Evolutionary conservation across 2,888 invertebrate genomes (phyloP), one percentile per base, ranked within the genome.

Genomic region (Rhagonycha fulva): DNA sequence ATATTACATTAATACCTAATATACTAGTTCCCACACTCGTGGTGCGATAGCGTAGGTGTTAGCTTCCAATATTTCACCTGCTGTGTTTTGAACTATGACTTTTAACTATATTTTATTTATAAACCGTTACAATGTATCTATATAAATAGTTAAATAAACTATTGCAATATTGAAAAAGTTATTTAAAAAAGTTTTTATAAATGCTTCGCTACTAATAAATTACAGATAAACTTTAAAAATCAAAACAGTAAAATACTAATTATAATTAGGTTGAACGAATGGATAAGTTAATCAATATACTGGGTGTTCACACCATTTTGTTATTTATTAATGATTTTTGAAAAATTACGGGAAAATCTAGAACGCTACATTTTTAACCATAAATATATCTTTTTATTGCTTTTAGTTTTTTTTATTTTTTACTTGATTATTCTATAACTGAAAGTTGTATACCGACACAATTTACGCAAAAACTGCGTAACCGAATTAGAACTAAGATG

Each of bases 41-140:
- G 72, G 75, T 77, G 77, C 70, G 72, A 75, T 75, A 62, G 77
- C 72, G 77, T 77, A 75, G 77, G 77, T 75, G 77, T 77, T 70
- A 71, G 75, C 77, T 75, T 77, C 75, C 77, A 77, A 77, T 77
- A 74, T 72, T 68, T 66, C 72, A 77, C 77, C 77, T 72, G 77
- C 77, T 77, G 77, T 30, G 77, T 75, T 77, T 77, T 77, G 77
- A 77, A 77, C 77, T 77, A 75, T 77, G 77, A 77, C 77, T 74
- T 75, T 77, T 70, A 74, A 75, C 72, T 72, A 77, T 74, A 74
- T 72, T 70, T 74, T 71, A 66, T 72, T 72, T 71, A 62, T 68
- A 72, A 71, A 72, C 66, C 74, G 68, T 77, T 77, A 68, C 72
- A 74, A 67, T 70, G 70, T 73, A 74, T 74, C 70, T 76, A 76